Evolutionary conservation across 2,888 invertebrate species (phyloP).

Genomic region (Xestia c-nigrum): DNA sequence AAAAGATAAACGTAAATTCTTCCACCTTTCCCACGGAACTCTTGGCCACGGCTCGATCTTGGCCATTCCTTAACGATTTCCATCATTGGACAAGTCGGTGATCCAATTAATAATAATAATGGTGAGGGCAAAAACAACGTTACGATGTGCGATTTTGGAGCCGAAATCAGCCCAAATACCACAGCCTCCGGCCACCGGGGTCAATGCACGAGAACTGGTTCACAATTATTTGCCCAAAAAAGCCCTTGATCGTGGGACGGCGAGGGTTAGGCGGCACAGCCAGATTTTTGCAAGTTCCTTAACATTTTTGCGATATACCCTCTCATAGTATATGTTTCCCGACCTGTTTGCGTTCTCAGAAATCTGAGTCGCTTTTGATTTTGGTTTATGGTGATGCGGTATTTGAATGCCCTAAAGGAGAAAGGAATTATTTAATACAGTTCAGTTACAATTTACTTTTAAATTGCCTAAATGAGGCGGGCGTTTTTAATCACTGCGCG

Average conservation of each 20-base stretch:
- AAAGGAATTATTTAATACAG: slow-evolving; percentile 60
- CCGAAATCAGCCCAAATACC: slow-evolving; percentile 87
- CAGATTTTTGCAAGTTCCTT: slow-evolving; percentile 72
- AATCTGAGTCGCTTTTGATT: slow-evolving; percentile 55
- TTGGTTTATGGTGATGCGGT: slow-evolving; percentile 59
- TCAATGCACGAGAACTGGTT: slow-evolving; percentile 84
- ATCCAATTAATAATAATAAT: slow-evolving; percentile 90
- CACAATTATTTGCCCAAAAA: slow-evolving; percentile 86
- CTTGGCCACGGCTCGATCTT: slow-evolving; percentile 64
- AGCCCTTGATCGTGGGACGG: slow-evolving; percentile 77
- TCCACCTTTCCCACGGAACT: slow-evolving; percentile 70
- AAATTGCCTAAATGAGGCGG: slow-evolving; percentile 51
- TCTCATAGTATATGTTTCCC: slow-evolving; percentile 55
- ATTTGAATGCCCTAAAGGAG: slow-evolving; percentile 55
- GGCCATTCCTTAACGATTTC: slow-evolving; percentile 78
- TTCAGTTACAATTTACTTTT: slow-evolving; percentile 64
- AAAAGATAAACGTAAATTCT: slow-evolving; percentile 9
- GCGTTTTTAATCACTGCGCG: slow-evolving; percentile 43
- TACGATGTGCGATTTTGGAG: slow-evolving; percentile 86
- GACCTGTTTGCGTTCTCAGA: slow-evolving; percentile 53
- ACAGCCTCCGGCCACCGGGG: slow-evolving; percentile 77
- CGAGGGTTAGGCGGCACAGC: slow-evolving; percentile 70
- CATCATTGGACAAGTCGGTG: slow-evolving; percentile 80
- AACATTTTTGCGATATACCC: slow-evolving; percentile 70
- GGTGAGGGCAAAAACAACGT: slow-evolving; percentile 84